Percentiles rank a stretch among this genome's conserved stretches.
Conservation (phyloP, 2,888 invertebrate species). For the Lathronympha strigana region DNA sequence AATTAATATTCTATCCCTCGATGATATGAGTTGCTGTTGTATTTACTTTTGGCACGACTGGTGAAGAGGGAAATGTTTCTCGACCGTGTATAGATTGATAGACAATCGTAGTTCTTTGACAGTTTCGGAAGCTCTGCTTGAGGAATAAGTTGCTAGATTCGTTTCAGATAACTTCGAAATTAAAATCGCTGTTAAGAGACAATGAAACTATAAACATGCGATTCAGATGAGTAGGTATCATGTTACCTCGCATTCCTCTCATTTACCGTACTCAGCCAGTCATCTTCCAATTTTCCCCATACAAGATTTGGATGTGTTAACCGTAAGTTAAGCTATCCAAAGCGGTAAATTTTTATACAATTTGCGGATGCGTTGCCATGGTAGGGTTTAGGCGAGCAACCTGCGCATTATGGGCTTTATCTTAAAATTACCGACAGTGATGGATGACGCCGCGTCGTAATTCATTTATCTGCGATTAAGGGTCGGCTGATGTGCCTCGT, state of each 20-base stretch:
- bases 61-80: neutral
- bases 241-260: too few species aligned
- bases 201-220: too few species aligned
- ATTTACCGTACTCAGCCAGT: neutral
- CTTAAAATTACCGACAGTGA: slow-evolving; percentile 76
- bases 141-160: too few species aligned
- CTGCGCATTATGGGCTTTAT: slow-evolving; percentile 67
- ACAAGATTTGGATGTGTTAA: slow-evolving; percentile 9
- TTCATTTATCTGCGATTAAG: slow-evolving; percentile 76
- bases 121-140: too few species aligned
- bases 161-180: too few species aligned
- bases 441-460: slow-evolving; percentile 69
- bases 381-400: slow-evolving; percentile 51
- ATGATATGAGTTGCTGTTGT: neutral
- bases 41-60: neutral
- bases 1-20: neutral
- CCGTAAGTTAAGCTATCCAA: slow-evolving; percentile 19
- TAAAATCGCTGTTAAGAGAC: too few species aligned
- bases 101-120: too few species aligned
- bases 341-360: slow-evolving; percentile 21
- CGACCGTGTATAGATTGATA: too few species aligned
- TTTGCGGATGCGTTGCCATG: slow-evolving; percentile 20
- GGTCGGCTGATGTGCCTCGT: slow-evolving; percentile 50
- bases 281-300: neutral
- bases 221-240: too few species aligned